phyloP scores from a whole-genome alignment of 2,113 vertebrate species.

The Neolamprologus caudopunctatus region DNA sequence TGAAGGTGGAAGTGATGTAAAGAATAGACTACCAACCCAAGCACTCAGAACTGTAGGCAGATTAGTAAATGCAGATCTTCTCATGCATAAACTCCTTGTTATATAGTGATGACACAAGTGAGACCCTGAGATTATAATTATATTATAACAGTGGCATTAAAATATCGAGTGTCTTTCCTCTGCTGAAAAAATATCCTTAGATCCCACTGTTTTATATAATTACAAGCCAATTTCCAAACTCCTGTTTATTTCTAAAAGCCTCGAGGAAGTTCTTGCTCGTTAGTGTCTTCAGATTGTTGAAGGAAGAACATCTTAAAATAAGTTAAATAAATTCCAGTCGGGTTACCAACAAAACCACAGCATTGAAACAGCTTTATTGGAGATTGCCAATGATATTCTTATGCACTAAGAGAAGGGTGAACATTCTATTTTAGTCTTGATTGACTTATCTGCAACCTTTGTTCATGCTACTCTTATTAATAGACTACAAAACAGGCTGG shows the following conservation, averaged over 20 bases:
- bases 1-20: not conserved
- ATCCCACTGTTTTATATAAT: not conserved
- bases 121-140: not conserved
- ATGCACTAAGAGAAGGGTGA: not conserved
- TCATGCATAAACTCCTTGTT: not conserved
- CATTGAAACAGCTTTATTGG: not conserved
- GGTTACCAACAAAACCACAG: not conserved
- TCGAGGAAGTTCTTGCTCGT: not conserved
- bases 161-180: not conserved
- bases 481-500: not conserved
- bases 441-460: not conserved
- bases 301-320: not conserved
- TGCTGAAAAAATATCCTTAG: not conserved
- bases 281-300: not conserved
- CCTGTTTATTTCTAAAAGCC: not conserved
- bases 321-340: not conserved
- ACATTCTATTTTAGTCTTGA: not conserved
- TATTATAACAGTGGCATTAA: not conserved
- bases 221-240: not conserved
- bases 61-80: not conserved
- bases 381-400: not conserved
- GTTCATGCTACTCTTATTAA: not conserved
- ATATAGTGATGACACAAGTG: not conserved
- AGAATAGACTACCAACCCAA: not conserved
- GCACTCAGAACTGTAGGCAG: not conserved